These are phyloP conservation scores for Apogon talboti DNA, from an alignment of 2,797 vertebrate species.

Conservation along the genomic window DNA sequence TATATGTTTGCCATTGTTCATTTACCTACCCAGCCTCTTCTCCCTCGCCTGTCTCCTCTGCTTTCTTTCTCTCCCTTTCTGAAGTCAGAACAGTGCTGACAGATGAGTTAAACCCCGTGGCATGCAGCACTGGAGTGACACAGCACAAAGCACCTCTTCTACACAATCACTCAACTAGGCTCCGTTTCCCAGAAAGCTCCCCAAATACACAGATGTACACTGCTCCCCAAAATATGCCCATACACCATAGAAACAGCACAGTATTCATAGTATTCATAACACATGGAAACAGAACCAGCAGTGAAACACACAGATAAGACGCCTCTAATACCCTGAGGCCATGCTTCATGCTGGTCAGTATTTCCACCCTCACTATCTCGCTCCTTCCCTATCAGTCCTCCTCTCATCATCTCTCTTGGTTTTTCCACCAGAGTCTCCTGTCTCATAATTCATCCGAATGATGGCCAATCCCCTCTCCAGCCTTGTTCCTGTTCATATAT, in stretches of 20 bases:
- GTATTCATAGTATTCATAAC: neutral
- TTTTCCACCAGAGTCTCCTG: conserved; percentile 69
- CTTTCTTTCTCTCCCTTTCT: conserved; percentile 29
- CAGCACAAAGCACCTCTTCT: conserved; percentile 31
- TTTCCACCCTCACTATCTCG: conserved; percentile 59
- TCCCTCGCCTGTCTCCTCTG: conserved; percentile 19
- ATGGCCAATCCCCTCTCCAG: conserved; percentile 44
- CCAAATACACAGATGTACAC: neutral
- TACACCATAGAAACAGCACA: neutral
- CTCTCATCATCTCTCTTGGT: conserved; percentile 50
- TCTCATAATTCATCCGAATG: conserved; percentile 60
- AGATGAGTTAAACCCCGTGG: conserved; percentile 56
- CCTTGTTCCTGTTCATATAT: neutral
- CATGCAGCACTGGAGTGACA: conserved; percentile 37
- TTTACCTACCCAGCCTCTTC: neutral
- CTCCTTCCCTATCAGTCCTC: conserved; percentile 49
- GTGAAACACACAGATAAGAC: conserved; percentile 32
- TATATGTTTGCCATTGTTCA: conserved; percentile 4
- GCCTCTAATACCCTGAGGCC: conserved; percentile 24
- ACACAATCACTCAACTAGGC: conserved; percentile 15
- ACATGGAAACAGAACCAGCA: neutral
- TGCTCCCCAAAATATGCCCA: neutral
- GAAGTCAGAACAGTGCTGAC: conserved; percentile 55
- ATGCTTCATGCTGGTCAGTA: conserved; percentile 40
- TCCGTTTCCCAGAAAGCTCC: conserved; percentile 16